Evolutionary conservation across 2,113 vertebrate genomes (phyloP).

Genomic region (Addax nasomaculatus): DNA sequence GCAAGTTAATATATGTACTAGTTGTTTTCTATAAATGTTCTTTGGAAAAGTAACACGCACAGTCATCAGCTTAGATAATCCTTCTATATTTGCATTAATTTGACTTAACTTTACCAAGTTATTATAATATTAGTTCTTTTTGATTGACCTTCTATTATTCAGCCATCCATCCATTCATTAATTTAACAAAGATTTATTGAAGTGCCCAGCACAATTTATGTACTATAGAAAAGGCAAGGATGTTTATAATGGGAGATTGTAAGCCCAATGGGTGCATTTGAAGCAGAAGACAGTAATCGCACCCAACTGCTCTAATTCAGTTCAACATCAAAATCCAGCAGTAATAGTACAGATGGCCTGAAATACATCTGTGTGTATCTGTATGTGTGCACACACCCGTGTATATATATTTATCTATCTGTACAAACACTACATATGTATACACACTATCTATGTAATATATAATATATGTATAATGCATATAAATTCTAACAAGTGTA

Average conservation of each 20-base stretch:
- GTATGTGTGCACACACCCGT: slow-evolving; percentile 56
- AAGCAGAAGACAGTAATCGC: slow-evolving; percentile 62
- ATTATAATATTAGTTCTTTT: background rate
- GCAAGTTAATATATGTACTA: background rate
- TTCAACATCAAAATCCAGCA: slow-evolving; percentile 52
- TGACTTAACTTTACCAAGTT: background rate
- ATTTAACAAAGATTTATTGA: slow-evolving; percentile 43
- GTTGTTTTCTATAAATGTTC: background rate
- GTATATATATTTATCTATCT: slow-evolving; percentile 77
- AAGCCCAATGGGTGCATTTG: slow-evolving; percentile 8
- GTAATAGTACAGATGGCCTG: slow-evolving; percentile 47
- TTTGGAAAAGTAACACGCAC: background rate
- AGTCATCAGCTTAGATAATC: background rate
- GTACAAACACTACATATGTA: slow-evolving; percentile 84
- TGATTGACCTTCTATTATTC: background rate
- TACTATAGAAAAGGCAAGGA: slow-evolving; percentile 25
- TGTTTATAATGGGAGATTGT: background rate
- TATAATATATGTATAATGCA: slow-evolving; percentile 88
- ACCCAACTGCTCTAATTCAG: slow-evolving; percentile 49
- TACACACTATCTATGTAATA: slow-evolving; percentile 87
- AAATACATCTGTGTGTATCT: slow-evolving; percentile 64
- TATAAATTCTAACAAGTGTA: slow-evolving; percentile 88
- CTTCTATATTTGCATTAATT: background rate
- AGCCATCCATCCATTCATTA: background rate
- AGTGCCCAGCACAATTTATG: background rate